phyloP scores from a whole-genome alignment of 2,113 vertebrate species.

The Carlito syrichta region DNA sequence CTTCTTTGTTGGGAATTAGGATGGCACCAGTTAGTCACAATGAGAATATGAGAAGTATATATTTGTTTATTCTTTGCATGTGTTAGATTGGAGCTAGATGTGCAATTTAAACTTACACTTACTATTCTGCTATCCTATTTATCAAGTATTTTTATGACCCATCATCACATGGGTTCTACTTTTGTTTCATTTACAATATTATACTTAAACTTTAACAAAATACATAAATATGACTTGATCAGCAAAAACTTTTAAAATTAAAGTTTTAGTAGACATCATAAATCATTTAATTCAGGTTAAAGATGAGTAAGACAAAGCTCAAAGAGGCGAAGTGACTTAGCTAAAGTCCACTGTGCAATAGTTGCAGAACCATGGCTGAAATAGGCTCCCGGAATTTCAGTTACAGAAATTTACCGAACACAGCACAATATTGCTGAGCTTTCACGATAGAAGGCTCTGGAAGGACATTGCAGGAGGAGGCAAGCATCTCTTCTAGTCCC shows the following conservation, averaged over 20 bases:
- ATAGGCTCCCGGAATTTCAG: neutral
- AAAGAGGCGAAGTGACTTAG: neutral
- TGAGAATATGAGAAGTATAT: neutral
- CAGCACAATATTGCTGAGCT: fast-evolving
- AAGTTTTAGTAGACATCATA: neutral
- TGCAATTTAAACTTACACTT: neutral
- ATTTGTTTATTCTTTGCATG: neutral
- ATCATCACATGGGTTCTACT: neutral
- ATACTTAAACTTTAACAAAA: neutral
- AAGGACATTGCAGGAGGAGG: neutral
- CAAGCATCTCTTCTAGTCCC: neutral
- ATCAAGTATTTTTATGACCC: neutral
- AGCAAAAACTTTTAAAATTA: neutral
- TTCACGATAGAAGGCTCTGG: no score
- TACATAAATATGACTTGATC: neutral
- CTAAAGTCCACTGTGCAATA: no score
- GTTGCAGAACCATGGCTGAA: neutral
- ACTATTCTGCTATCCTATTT: neutral
- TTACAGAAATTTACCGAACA: neutral
- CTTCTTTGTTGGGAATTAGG: neutral
- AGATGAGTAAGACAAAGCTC: neutral
- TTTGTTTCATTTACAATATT: neutral
- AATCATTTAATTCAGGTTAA: neutral
- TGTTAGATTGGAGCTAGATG: neutral
- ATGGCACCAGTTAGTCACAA: neutral